Conservation (phyloP, 2,888 invertebrate species). For the Aproaerema taeniolella region DNA sequence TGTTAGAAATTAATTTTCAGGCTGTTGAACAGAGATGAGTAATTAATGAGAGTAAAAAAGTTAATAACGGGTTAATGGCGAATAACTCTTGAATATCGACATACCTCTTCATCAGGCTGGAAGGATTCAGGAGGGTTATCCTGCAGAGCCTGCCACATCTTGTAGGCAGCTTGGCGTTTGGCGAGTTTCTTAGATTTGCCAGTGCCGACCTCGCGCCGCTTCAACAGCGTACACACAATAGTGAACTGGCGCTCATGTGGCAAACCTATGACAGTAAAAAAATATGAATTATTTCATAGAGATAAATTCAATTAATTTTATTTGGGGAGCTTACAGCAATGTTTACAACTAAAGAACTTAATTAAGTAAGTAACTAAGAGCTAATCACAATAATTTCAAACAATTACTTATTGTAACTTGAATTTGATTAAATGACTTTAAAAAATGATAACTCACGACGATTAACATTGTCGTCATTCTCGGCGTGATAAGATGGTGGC, state of each 20-base stretch:
- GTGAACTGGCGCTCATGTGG: constrained; percentile 97
- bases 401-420: constrained; percentile 3
- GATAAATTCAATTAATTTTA: too few species aligned
- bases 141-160: constrained; percentile 93
- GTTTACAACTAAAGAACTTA: neutral
- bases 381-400: neutral
- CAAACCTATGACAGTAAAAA: too few species aligned
- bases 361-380: neutral
- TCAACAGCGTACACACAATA: constrained; percentile 92
- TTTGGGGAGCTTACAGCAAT: too few species aligned
- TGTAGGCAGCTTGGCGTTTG: constrained; percentile 96
- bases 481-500: constrained; percentile 95
- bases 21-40: too few species aligned
- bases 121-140: constrained; percentile 85
- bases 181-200: constrained; percentile 98
- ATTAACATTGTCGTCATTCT: constrained; percentile 82
- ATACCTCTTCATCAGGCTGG: constrained; percentile 82
- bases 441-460: constrained; percentile 51
- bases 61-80: too few species aligned
- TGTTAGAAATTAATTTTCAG: too few species aligned
- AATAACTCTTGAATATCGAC: neutral
- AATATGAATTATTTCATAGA: too few species aligned
- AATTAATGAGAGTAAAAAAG: too few species aligned
- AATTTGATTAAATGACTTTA: neutral
- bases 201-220: constrained; percentile 89